phyloP scores from a whole-genome alignment of 2,888 invertebrate species.

The Xanthostigma xanthostigma region DNA sequence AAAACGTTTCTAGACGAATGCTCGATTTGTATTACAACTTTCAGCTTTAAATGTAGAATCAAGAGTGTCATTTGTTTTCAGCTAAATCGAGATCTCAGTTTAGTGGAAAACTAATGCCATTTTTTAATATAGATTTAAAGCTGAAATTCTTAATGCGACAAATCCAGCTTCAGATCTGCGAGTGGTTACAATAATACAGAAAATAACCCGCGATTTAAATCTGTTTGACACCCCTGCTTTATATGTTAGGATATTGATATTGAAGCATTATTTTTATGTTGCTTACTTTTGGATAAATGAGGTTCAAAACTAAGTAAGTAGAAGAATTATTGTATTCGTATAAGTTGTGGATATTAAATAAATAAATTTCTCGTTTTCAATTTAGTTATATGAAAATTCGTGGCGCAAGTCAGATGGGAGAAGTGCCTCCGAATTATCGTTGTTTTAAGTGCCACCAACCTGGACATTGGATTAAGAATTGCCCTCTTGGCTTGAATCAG shows the following conservation, averaged over 20 bases:
- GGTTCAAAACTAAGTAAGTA: constrained; percentile 20
- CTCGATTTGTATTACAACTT: too few species aligned
- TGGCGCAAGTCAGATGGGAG: constrained; percentile 75
- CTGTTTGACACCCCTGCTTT: not conserved
- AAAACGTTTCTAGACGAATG: too few species aligned
- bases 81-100: too few species aligned
- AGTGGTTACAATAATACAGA: too few species aligned
- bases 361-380: constrained; percentile 18
- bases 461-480: constrained; percentile 97
- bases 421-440: constrained; percentile 80
- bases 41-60: too few species aligned
- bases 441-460: constrained; percentile 90
- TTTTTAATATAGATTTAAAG: too few species aligned
- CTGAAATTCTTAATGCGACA: too few species aligned
- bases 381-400: constrained; percentile 78
- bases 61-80: too few species aligned
- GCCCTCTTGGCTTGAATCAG: constrained; percentile 53
- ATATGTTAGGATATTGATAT: not conserved
- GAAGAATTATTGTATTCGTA: not conserved
- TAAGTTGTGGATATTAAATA: not conserved
- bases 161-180: too few species aligned
- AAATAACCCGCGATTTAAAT: too few species aligned
- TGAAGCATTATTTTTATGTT: constrained; percentile 2
- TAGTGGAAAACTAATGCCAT: too few species aligned
- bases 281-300: constrained; percentile 11